These are phyloP conservation scores for Nibea coibor DNA, from an alignment of 2,113 vertebrate species.

Conservation along the genomic window DNA sequence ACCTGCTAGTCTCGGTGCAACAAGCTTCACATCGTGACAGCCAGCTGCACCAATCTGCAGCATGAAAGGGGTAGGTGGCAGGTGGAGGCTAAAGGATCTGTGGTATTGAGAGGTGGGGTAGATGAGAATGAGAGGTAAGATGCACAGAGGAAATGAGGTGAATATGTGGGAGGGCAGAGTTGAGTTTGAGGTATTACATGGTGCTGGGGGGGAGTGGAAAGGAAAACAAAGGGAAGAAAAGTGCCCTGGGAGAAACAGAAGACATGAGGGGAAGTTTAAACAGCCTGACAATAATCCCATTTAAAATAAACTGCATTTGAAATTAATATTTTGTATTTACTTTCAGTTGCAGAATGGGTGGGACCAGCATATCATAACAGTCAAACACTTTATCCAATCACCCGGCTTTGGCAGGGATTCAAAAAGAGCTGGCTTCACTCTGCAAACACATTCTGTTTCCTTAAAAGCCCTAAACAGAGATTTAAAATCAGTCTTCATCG, in stretches of 20 bases:
- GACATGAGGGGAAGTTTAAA: slow-evolving; percentile 19
- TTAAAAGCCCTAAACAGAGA: slow-evolving; percentile 12
- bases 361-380: slow-evolving; percentile 1
- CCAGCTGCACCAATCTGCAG: slow-evolving; percentile 62
- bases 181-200: slow-evolving; percentile 39
- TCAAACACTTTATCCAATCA: slow-evolving; percentile 26
- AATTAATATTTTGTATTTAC: slow-evolving; percentile 31
- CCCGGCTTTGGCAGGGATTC: slow-evolving; percentile 22
- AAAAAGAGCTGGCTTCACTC: slow-evolving; percentile 25
- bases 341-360: slow-evolving; percentile 1
- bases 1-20: slow-evolving; percentile 64
- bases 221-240: neutral
- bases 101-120: slow-evolving; percentile 26
- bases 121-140: slow-evolving; percentile 17
- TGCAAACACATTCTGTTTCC: neutral
- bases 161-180: slow-evolving; percentile 33
- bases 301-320: slow-evolving; percentile 17
- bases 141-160: slow-evolving; percentile 13
- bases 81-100: slow-evolving; percentile 61
- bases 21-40: slow-evolving; percentile 70
- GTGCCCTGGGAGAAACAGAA: neutral
- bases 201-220: slow-evolving; percentile 16
- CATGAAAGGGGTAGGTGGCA: slow-evolving; percentile 65
- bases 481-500: slow-evolving; percentile 2
- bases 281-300: slow-evolving; percentile 23